Conservation (phyloP, 1,140 invertebrate genomes). For the Chironomus striatipennis region DNA sequence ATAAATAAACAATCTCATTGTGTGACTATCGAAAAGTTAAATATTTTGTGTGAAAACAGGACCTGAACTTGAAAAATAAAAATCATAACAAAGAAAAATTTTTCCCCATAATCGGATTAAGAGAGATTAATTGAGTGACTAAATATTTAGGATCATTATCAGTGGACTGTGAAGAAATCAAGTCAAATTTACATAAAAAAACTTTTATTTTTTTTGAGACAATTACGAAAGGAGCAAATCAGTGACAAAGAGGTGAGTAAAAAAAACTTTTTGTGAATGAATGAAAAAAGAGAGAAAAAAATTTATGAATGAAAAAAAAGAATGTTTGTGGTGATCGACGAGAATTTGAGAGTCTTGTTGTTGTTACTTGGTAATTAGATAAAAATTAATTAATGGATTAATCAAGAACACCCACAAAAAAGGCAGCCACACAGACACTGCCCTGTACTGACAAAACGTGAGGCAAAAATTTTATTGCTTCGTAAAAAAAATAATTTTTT, state of each 20-base stretch:
- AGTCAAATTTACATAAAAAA: background rate
- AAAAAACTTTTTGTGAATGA: background rate
- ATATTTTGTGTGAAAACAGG: background rate
- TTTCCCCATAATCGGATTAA: too few species aligned
- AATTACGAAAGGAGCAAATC: too few species aligned
- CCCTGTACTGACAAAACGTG: too few species aligned
- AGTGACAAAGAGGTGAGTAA: background rate
- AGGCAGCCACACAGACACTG: too few species aligned
- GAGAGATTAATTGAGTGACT: background rate
- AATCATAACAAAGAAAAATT: too few species aligned
- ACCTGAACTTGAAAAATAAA: background rate
- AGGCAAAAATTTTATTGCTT: too few species aligned
- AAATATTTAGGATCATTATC: background rate
- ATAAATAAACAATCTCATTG: background rate
- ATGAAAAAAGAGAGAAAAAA: background rate
- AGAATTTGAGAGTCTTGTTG: background rate
- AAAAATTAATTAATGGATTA: too few species aligned
- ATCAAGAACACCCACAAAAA: too few species aligned
- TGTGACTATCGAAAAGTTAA: background rate
- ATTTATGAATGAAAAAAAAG: background rate
- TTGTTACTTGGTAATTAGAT: too few species aligned
- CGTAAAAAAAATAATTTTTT: too few species aligned
- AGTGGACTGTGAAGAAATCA: background rate
- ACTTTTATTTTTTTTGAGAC: background rate
- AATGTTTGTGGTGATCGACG: background rate